A percentile compares a stretch with the other conserved stretches of the same genome.
Conservation (phyloP, 2,888 invertebrate genomes). For the Nomada ruficornis region DNA sequence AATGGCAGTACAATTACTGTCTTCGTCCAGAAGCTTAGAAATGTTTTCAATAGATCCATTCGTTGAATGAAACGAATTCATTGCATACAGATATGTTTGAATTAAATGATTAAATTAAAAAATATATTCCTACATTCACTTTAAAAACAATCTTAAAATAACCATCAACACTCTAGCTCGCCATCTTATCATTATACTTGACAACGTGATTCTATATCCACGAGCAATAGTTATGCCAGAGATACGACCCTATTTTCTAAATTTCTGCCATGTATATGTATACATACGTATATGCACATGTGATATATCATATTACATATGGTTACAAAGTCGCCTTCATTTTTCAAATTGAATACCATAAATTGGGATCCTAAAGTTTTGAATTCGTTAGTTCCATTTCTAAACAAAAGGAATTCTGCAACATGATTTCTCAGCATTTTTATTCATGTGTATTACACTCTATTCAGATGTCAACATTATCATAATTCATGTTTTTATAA, state of each 20-base stretch:
- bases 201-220: conserved; percentile 19
- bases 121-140: conserved; percentile 60
- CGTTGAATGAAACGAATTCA: conserved; percentile 57
- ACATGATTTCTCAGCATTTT: too few species aligned
- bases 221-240: background rate
- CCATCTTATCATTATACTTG: conserved; percentile 61
- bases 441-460: too few species aligned
- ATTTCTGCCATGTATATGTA: background rate
- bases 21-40: conserved; percentile 30
- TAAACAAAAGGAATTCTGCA: too few species aligned
- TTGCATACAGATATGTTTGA: conserved; percentile 36
- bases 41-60: conserved; percentile 26
- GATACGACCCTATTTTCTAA: background rate
- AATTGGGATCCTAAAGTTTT: background rate
- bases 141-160: conserved; percentile 48
- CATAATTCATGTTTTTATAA: too few species aligned
- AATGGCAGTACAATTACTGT: conserved; percentile 61
- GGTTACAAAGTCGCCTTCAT: background rate
- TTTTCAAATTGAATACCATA: background rate
- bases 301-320: background rate
- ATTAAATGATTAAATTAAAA: conserved; percentile 46
- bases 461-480: too few species aligned
- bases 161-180: conserved; percentile 65
- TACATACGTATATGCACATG: too few species aligned
- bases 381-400: background rate